These are phyloP conservation scores for Malurus elegans DNA, from an alignment of 2,113 vertebrate species.

Conservation along the genomic window DNA sequence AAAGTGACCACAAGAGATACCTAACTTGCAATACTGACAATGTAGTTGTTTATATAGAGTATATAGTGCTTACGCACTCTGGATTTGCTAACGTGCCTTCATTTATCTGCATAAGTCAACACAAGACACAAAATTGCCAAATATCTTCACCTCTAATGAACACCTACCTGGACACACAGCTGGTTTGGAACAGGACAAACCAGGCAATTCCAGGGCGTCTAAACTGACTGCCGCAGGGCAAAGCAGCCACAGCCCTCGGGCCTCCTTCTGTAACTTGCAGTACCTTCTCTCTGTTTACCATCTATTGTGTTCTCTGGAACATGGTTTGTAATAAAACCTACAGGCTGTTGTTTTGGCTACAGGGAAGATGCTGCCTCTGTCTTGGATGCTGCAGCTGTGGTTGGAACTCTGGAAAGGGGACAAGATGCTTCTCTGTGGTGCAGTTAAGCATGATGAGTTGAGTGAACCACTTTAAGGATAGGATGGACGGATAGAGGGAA, in stretches of 20 bases:
- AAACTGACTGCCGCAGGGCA: rapidly evolving
- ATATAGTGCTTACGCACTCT: rapidly evolving
- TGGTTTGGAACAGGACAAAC: background rate
- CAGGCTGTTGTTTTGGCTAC: background rate
- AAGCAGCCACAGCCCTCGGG: background rate
- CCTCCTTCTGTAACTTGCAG: background rate
- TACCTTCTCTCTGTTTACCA: background rate
- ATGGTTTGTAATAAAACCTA: rapidly evolving
- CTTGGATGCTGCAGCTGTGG: background rate
- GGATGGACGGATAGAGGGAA: background rate
- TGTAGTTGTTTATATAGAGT: background rate
- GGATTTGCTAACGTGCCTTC: background rate
- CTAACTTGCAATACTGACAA: background rate
- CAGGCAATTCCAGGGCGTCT: background rate
- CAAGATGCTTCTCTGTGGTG: background rate
- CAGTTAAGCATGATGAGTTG: background rate
- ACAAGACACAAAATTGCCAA: background rate
- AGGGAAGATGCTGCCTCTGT: background rate
- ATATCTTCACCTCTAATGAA: background rate
- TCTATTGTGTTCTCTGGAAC: background rate
- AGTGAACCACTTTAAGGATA: background rate
- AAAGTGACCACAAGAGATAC: background rate
- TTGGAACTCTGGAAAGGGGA: rapidly evolving
- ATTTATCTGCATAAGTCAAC: background rate
- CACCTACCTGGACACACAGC: background rate